These are phyloP conservation scores for Oncorhynchus nerka DNA, from an alignment of 2,113 vertebrate genomes.

Conservation along the genomic window DNA sequence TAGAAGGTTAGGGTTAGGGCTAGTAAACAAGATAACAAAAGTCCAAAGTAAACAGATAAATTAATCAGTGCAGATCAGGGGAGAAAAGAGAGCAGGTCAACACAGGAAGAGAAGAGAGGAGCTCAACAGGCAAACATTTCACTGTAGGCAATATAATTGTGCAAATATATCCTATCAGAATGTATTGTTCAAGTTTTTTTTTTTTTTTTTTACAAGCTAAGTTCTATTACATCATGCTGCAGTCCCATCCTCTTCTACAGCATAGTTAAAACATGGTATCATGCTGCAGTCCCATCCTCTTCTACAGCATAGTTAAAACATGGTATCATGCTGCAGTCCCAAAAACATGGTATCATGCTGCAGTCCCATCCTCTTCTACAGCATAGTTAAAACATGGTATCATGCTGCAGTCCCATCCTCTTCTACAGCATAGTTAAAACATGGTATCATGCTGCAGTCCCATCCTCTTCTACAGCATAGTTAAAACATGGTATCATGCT, in stretches of 20 bases:
- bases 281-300: too few species aligned
- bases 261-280: too few species aligned
- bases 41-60: background rate
- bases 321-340: conserved; percentile 45
- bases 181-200: conserved; percentile 47
- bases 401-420: too few species aligned
- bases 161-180: conserved; percentile 18
- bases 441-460: conserved; percentile 44
- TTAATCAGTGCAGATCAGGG: conserved; percentile 39
- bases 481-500: background rate
- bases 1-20: too few species aligned
- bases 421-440: background rate
- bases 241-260: too few species aligned
- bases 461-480: background rate
- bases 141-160: conserved; percentile 15
- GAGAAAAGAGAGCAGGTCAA: background rate
- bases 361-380: background rate
- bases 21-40: background rate
- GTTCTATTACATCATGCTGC: background rate
- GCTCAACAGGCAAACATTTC: conserved; percentile 23
- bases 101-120: background rate
- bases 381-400: background rate
- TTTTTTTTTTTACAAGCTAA: conserved; percentile 33
- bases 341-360: background rate
- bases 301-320: background rate